Evolutionary conservation across 2,797 vertebrate genomes (phyloP), one percentile per base, ranked within the genome.

Genomic region (Alosa sapidissima): DNA sequence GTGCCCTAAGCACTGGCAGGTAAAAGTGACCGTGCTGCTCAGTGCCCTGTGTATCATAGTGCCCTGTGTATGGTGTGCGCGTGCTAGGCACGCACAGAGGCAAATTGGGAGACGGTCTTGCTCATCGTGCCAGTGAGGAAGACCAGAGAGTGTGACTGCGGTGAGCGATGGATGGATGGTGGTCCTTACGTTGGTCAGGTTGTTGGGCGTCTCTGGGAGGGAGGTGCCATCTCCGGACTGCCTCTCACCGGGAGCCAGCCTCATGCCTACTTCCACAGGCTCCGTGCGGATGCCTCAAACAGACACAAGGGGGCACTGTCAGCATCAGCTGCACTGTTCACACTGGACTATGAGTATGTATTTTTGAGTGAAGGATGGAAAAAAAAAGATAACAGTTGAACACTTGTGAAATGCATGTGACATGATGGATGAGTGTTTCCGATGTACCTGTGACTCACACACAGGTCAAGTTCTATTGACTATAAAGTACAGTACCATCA

Each of bases 211-310:
- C 94, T 99, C 98, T 0, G 98, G 98, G 62, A 99, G 96, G 85
- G 98, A 99, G 0, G 98, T 99, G 83, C 98, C 98, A 0, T 99
- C 98, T 0, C 98, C 98, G 10, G 98, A 98, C 92, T 99, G 98
- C 84, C 98, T 96, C 92, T 99, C 98, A 83, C 97, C 98, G 1
- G 98, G 96, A 81, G 96, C 95, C 89, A 98, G 93, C 88, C 97
- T 96, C 91, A 97, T 96, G 0, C 96, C 95, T 85, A 95, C 91
- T 86, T 98, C 97, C 58, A 94, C 88, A 0, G 95, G 93, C 86
- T 98, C 97, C 5, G 92, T 89, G 89, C 93, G 91, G 75, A 94
- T 86, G 83, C 95, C 96, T 96, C 60, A 51, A 51, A 54, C 58
- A 87, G 36, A 78, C 72, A 78, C 72, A 78, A 21, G 72, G 7